Evolutionary conservation across 2,113 vertebrate species (phyloP).

Genomic region (Pluvialis apricaria): DNA sequence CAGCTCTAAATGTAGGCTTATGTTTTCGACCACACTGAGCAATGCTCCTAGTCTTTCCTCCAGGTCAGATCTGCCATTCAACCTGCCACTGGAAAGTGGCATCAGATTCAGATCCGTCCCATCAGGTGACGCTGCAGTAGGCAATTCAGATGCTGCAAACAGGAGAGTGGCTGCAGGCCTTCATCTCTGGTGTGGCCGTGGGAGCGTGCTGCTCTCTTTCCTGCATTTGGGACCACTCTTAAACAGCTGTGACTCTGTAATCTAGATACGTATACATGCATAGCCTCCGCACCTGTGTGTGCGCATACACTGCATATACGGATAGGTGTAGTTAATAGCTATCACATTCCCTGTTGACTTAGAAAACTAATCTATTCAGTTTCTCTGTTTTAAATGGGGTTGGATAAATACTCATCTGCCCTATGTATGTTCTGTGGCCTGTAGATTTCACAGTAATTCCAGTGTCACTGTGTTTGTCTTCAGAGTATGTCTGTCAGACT

Average conservation of each 20-base stretch:
- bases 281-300: neutral
- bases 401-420: neutral
- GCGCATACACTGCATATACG: fast-evolving
- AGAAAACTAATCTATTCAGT: neutral
- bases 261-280: fast-evolving
- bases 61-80: neutral
- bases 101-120: neutral
- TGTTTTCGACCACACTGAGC: neutral
- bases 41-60: neutral
- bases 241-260: neutral
- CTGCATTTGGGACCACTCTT: neutral
- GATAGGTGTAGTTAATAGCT: neutral
- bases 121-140: fast-evolving
- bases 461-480: neutral
- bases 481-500: neutral
- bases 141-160: neutral
- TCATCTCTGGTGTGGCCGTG: fast-evolving
- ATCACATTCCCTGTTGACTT: neutral
- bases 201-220: neutral
- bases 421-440: neutral
- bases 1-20: neutral
- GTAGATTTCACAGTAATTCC: neutral
- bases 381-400: neutral
- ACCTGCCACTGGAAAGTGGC: neutral
- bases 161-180: neutral